These are phyloP conservation scores for Mesorhabditis sp. DNA, from an alignment of 2,888 invertebrate species.

Conservation along the genomic window DNA sequence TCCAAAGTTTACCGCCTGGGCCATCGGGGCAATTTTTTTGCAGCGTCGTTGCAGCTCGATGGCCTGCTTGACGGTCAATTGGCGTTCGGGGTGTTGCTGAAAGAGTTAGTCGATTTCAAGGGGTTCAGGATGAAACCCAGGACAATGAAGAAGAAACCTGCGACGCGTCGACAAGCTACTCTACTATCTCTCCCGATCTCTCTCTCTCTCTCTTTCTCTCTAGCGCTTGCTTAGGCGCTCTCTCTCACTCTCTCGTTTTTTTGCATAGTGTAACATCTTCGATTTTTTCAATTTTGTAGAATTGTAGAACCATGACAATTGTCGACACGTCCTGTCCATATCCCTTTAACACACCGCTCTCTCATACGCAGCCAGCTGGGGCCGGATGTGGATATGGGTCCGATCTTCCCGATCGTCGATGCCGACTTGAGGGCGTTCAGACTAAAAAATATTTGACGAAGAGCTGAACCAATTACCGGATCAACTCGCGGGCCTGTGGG, in stretches of 20 bases:
- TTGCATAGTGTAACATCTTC: no score
- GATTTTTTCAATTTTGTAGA: no score
- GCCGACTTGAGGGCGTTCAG: background rate
- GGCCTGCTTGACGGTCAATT: background rate
- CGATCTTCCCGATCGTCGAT: slow-evolving; percentile 6
- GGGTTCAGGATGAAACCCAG: no score
- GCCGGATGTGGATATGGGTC: background rate
- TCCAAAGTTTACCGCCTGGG: background rate
- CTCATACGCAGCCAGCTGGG: background rate
- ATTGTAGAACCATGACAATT: no score
- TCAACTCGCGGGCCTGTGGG: background rate
- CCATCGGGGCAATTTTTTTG: background rate
- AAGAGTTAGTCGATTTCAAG: background rate
- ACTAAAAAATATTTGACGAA: background rate
- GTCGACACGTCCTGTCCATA: no score
- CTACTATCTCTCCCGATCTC: no score
- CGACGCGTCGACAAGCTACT: no score
- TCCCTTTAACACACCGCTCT: background rate
- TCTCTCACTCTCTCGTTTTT: no score
- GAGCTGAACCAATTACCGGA: background rate
- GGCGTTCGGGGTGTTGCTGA: background rate
- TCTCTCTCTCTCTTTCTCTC: no score
- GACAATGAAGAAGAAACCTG: no score
- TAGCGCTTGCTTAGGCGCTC: no score
- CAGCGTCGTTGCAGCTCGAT: background rate